Conservation (phyloP, 2,113 vertebrate genomes). For the Oryzias celebensis region DNA sequence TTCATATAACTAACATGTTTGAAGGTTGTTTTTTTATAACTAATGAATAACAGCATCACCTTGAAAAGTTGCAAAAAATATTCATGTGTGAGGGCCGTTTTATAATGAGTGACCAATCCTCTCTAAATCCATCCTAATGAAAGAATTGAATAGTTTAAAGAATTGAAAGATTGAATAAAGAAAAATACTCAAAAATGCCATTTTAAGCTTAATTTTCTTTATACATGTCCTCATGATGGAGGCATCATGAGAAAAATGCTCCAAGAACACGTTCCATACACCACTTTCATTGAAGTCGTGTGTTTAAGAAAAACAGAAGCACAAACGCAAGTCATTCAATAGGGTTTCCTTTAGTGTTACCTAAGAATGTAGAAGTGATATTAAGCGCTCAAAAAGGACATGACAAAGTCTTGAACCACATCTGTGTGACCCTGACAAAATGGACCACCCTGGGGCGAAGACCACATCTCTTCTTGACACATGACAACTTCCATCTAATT, state of each 20-base stretch:
- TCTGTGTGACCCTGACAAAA: slow-evolving; percentile 39
- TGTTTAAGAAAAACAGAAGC: too few relatives aligned
- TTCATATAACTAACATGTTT: not conserved
- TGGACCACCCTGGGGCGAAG: slow-evolving; percentile 14
- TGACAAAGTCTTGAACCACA: slow-evolving; percentile 26
- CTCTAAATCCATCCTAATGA: slow-evolving; percentile 5
- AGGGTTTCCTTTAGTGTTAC: too few relatives aligned
- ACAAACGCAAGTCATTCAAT: too few relatives aligned
- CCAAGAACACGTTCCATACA: too few relatives aligned
- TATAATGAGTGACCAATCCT: not conserved
- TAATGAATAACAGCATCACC: not conserved
- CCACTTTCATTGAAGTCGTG: too few relatives aligned
- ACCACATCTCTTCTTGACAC: slow-evolving; percentile 10
- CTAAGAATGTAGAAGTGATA: too few relatives aligned
- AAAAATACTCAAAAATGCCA: too few relatives aligned
- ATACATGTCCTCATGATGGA: too few relatives aligned
- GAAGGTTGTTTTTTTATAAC: slow-evolving; percentile 1
- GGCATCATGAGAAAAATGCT: too few relatives aligned
- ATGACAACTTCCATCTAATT: slow-evolving; percentile 51
- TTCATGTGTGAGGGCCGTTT: not conserved
- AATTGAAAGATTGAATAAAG: too few relatives aligned
- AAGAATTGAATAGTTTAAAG: too few relatives aligned
- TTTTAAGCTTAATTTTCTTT: too few relatives aligned
- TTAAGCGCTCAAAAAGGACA: not conserved
- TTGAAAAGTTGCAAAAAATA: not conserved